Percentiles rank a stretch among this genome's conserved stretches.
These are phyloP conservation scores for Phrynocephalus guinanensis DNA, from an alignment of 2,797 vertebrate genomes.

Conservation along the genomic window DNA sequence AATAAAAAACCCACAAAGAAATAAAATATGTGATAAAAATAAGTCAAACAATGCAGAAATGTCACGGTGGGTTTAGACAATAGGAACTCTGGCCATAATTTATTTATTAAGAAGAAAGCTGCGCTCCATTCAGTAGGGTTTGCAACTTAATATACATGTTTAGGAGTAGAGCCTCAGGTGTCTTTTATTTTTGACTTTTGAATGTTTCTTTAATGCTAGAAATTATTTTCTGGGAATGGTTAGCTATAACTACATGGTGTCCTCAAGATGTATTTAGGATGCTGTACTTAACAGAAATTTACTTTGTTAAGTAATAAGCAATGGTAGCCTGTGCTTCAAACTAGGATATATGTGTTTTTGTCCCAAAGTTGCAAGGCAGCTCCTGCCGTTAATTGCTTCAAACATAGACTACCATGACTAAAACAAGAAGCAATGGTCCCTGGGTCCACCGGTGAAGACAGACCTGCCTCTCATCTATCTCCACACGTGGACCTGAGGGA, in stretches of 20 bases:
- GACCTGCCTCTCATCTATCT: too few species aligned
- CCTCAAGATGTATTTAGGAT: background rate
- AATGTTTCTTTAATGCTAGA: background rate
- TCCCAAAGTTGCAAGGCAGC: too few species aligned
- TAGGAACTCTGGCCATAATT: conserved; percentile 22
- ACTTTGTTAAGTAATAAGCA: background rate
- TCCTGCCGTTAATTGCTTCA: too few species aligned
- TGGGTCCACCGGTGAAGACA: too few species aligned
- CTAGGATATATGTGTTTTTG: background rate
- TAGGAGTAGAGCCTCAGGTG: background rate
- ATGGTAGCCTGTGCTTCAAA: background rate
- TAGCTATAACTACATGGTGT: background rate
- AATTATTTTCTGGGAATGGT: background rate
- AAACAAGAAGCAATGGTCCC: too few species aligned
- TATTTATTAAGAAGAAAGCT: background rate
- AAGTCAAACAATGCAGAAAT: conserved; percentile 40
- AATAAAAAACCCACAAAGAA: conserved; percentile 42
- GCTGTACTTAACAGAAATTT: background rate
- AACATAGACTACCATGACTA: too few species aligned
- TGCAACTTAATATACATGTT: background rate
- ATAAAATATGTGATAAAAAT: conserved; percentile 41
- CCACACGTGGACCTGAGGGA: too few species aligned
- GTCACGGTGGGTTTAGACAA: conserved; percentile 16
- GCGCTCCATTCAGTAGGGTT: background rate
- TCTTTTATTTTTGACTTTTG: background rate